phyloP scores from a whole-genome alignment of 2,797 vertebrate species.

The Enteromius fasciolatus region DNA sequence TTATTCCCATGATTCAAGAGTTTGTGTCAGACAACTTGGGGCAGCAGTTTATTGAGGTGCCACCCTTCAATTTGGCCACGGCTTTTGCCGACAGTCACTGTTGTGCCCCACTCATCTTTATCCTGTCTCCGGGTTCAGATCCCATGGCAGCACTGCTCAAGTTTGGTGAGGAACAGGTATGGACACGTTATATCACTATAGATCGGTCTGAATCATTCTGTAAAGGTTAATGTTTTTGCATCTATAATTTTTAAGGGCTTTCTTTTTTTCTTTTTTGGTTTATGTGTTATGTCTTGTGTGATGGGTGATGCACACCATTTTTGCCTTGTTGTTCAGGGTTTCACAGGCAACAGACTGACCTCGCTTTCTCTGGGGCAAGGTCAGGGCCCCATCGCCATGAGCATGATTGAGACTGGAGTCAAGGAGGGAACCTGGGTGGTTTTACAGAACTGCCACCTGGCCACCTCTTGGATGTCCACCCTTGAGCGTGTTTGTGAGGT shows the following conservation, averaged over 20 bases:
- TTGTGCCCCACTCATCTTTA: slow-evolving; percentile 84
- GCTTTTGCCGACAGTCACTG: slow-evolving; percentile 87
- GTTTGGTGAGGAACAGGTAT: slow-evolving; percentile 88
- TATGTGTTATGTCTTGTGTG: not conserved
- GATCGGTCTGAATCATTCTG: not conserved
- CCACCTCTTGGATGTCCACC: slow-evolving; percentile 91
- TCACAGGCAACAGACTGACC: slow-evolving; percentile 82
- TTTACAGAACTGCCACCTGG: slow-evolving; percentile 91
- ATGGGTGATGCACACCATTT: slow-evolving; percentile 13
- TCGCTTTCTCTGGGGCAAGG: slow-evolving; percentile 91
- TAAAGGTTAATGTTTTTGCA: no score
- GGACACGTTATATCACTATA: not conserved
- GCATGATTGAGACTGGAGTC: slow-evolving; percentile 83
- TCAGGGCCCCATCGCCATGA: slow-evolving; percentile 90
- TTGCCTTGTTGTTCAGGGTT: slow-evolving; percentile 76
- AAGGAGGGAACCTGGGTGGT: slow-evolving; percentile 90
- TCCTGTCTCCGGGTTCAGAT: slow-evolving; percentile 86
- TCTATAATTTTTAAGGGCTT: not conserved
- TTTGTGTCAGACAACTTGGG: slow-evolving; percentile 82
- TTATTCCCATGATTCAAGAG: slow-evolving; percentile 87
- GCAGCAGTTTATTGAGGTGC: slow-evolving; percentile 83
- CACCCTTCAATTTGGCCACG: slow-evolving; percentile 86
- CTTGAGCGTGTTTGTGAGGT: slow-evolving; percentile 92
- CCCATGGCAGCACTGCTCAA: slow-evolving; percentile 88
- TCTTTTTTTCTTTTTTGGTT: not conserved